These are phyloP conservation scores for Thaumatotibia leucotreta DNA, from an alignment of 1,140 invertebrate species.

Conservation along the genomic window DNA sequence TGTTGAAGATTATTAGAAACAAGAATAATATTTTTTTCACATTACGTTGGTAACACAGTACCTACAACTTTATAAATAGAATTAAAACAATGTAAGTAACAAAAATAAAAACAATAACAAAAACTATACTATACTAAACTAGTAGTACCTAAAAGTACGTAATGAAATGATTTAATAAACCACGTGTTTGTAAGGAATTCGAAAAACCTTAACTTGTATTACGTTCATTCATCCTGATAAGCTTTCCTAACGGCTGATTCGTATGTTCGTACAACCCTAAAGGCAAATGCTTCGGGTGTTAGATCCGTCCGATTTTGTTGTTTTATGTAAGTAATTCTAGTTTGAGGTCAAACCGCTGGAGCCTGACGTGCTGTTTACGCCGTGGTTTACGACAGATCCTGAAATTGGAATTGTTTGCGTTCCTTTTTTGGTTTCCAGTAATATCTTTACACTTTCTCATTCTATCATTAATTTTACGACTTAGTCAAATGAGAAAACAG, in stretches of 20 bases:
- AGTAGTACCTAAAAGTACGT: no score
- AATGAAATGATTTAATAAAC: no score
- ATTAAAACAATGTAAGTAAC: no score
- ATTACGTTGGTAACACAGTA: no score
- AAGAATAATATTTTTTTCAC: no score
- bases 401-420: conserved; percentile 1
- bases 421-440: not conserved
- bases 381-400: not conserved
- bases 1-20: no score
- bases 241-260: not conserved
- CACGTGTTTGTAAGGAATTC: no score
- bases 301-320: not conserved
- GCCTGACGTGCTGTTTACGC: not conserved
- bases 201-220: no score
- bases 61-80: no score
- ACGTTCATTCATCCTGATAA: no score
- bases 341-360: conserved; percentile 6
- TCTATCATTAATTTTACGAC: not conserved
- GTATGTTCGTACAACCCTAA: not conserved
- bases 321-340: conserved; percentile 13
- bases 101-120: no score
- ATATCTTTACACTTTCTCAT: not conserved
- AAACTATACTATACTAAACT: no score
- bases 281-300: not conserved
- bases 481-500: not conserved